Evolutionary conservation across 1,140 invertebrate genomes (phyloP).

Genomic region (Muscidifurax raptorellus): DNA sequence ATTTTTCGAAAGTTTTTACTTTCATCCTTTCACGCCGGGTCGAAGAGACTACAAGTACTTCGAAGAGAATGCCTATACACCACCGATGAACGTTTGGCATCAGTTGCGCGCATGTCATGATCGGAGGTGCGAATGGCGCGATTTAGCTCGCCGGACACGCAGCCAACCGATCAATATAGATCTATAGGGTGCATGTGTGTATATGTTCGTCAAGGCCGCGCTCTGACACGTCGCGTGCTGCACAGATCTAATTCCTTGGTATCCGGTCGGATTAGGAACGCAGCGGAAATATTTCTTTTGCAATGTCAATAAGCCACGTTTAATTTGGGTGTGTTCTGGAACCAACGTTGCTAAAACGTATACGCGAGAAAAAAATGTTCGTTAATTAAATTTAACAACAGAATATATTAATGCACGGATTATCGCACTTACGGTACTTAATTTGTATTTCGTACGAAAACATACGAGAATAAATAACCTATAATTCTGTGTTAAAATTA

Average conservation of each 20-base stretch:
- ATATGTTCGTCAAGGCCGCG: no score
- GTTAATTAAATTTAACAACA: no score
- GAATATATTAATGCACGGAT: no score
- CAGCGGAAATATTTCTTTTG: background rate
- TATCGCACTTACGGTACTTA: no score
- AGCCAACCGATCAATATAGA: background rate
- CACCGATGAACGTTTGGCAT: no score
- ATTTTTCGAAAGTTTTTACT: background rate
- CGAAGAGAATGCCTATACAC: background rate
- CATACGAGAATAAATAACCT: no score
- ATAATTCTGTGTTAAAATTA: no score
- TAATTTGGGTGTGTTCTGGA: no score
- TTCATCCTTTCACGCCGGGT: background rate
- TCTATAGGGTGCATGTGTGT: background rate
- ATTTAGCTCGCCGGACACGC: conserved; percentile 7
- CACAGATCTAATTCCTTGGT: background rate
- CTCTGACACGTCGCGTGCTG: no score
- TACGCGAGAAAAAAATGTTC: no score
- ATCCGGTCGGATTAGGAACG: background rate
- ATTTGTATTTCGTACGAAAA: background rate
- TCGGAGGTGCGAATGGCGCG: background rate
- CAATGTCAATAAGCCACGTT: background rate
- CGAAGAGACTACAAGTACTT: background rate
- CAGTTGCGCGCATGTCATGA: no score
- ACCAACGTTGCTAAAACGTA: no score